phyloP scores from a whole-genome alignment of 2,888 invertebrate species.

The Archips xylosteana region DNA sequence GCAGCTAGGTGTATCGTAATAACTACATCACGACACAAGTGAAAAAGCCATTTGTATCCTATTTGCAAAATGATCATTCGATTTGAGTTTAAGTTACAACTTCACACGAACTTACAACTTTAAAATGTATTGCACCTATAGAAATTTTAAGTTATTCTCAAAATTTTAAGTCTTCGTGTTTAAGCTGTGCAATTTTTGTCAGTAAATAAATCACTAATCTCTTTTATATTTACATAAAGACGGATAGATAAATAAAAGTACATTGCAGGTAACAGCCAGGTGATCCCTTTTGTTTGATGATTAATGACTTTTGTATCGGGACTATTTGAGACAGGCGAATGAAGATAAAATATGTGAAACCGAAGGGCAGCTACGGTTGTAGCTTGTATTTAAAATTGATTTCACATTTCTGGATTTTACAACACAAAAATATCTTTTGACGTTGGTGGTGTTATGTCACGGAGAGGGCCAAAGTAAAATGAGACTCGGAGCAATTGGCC shows the following conservation, averaged over 20 bases:
- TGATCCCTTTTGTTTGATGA: constrained; percentile 19
- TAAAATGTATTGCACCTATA: too few species aligned
- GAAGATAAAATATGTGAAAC: constrained; percentile 19
- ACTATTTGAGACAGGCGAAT: constrained; percentile 7
- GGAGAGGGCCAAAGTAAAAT: not conserved
- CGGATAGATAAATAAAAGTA: not conserved
- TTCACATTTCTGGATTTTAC: not conserved
- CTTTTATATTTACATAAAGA: too few species aligned
- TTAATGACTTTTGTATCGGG: constrained; percentile 14
- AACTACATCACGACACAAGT: too few species aligned
- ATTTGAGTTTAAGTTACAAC: too few species aligned
- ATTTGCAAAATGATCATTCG: too few species aligned
- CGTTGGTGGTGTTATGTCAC: not conserved
- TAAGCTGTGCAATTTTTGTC: too few species aligned
- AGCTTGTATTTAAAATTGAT: constrained; percentile 2
- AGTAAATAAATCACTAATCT: too few species aligned
- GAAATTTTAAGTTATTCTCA: too few species aligned
- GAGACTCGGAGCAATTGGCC: not conserved
- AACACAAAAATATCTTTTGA: not conserved
- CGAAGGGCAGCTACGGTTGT: not conserved
- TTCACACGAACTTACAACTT: too few species aligned
- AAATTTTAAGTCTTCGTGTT: too few species aligned
- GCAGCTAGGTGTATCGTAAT: too few species aligned
- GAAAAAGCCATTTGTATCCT: too few species aligned
- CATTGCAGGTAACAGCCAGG: constrained; percentile 2